Evolutionary conservation across 2,113 vertebrate species (phyloP), one percentile per base, ranked within the genome.

Genomic region (Onychostoma macrolepis): DNA sequence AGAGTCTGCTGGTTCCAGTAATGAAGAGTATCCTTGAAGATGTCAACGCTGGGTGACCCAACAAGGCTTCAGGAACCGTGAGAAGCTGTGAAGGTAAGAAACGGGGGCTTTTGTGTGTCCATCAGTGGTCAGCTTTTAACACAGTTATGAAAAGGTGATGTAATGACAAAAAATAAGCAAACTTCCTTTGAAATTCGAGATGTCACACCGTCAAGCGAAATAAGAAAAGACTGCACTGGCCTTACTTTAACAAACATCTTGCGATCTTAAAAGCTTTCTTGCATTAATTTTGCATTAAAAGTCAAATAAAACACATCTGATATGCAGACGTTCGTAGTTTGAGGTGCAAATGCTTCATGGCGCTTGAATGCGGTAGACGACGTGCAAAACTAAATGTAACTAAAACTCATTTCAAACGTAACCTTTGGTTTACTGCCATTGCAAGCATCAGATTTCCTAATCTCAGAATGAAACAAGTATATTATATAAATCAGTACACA

Each of bases 81-180:
- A 30, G 15, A 82, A 67, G 79, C 58, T 65, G 58, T 26, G 67
- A 83, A 88, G 87, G 87, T 88, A 88, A 81, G 80, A 48, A 24
- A 43, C 2, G 4, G 36, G 6, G 30, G 1, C 12, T 67, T 81
- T 67, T 81, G n/a, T 45, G 41, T 45, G 36, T 45, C 10, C 38
- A 45, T 12, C 15, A 65, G n/a, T 30, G 36, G 53, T 61, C 78
- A 24, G 36, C 33, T 80, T 38, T 80, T 24, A 61, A 80, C 28
- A 10, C 30, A 9, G 2, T 61, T 75, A 63, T 80, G 56, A 41
- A 8, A 1, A 58, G 26, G 61, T 41, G 24, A 41, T 63, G 58
- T 81, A 65, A 81, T 28, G 24, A 61, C 38, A 26, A 30, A 28
- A 43, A 82, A 63, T 4, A 65, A 41, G 28, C 6, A 26, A 61